These are phyloP conservation scores for Anastrepha ludens DNA, from an alignment of 1,140 invertebrate genomes.

Conservation along the genomic window DNA sequence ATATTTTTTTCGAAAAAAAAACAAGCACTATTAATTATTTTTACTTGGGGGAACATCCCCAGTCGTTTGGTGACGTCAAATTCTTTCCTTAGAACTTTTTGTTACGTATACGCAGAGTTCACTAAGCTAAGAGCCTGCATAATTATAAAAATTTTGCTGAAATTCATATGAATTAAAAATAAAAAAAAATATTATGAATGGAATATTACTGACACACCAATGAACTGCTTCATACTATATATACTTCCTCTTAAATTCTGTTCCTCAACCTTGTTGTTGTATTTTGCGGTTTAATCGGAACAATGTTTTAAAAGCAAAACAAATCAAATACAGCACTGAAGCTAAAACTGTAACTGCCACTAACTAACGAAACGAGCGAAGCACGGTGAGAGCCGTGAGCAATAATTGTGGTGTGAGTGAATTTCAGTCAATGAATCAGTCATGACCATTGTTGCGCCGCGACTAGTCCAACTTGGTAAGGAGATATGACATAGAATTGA, in stretches of 20 bases:
- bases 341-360: neutral
- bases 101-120: conserved; percentile 8
- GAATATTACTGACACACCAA: conserved; percentile 12
- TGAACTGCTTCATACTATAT: neutral
- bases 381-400: conserved; percentile 19
- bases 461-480: neutral
- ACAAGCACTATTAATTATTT: neutral
- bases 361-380: neutral
- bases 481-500: neutral
- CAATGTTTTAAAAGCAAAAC: neutral
- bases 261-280: neutral
- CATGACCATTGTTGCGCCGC: neutral
- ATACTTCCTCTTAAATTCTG: neutral
- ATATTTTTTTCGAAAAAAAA: too few relatives aligned
- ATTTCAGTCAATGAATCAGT: neutral
- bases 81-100: neutral
- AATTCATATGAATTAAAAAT: neutral
- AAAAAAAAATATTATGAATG: neutral
- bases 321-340: neutral
- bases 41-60: neutral
- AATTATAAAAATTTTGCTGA: neutral
- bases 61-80: conserved; percentile 27
- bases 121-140: neutral
- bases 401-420: neutral
- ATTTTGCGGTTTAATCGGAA: neutral